phyloP scores from a whole-genome alignment of 2,888 invertebrate species.

The Mesorhabditis belari region DNA sequence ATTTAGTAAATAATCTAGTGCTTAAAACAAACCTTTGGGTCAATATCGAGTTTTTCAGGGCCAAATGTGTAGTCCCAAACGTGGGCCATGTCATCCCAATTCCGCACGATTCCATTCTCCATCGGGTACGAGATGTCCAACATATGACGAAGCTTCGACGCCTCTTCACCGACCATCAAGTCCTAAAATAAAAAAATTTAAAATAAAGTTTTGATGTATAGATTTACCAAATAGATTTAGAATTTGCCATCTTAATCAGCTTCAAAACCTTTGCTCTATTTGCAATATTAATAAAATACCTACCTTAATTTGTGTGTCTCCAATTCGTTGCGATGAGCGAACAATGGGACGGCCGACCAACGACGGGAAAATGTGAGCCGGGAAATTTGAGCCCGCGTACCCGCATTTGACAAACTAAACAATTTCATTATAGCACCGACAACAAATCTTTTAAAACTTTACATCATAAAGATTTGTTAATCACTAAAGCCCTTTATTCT shows the following conservation, averaged over 20 bases:
- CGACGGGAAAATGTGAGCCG: conserved; percentile 95
- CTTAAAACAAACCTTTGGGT: conserved; percentile 63
- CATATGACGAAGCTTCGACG: conserved; percentile 88
- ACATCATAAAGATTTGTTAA: no score
- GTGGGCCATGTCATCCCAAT: conserved; percentile 99
- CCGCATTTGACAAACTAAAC: conserved; percentile 99
- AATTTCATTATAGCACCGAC: no score
- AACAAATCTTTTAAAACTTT: no score
- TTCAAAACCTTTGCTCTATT: no score
- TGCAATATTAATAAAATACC: no score
- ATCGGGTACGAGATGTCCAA: conserved; percentile 97
- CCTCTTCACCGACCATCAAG: conserved; percentile 98
- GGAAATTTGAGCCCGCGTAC: conserved; percentile 97
- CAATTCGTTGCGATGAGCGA: conserved; percentile 91
- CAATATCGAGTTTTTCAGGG: conserved; percentile 86
- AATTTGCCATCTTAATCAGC: no score
- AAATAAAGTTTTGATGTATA: neutral
- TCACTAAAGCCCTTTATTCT: no score
- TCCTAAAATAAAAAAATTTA: conserved; percentile 66
- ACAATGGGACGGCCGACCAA: conserved; percentile 97
- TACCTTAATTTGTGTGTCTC: conserved; percentile 82
- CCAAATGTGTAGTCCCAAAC: conserved; percentile 99
- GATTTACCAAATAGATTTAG: no score
- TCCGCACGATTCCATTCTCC: conserved; percentile 87
- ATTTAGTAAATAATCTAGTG: neutral